phyloP scores from a whole-genome alignment of 2,888 invertebrate species.

The Allacma fusca region DNA sequence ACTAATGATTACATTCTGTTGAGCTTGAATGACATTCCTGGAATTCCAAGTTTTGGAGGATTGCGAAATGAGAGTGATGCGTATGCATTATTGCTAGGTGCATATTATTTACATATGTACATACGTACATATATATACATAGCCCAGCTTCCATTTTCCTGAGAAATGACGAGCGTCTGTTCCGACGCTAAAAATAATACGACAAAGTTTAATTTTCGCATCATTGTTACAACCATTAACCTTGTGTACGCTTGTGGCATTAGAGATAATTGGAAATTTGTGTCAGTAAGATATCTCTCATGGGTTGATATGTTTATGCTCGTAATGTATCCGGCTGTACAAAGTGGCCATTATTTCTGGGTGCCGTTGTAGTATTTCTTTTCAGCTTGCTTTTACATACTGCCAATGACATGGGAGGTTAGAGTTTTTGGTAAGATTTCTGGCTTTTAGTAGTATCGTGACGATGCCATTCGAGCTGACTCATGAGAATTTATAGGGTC shows the following conservation, averaged over 20 bases:
- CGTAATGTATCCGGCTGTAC: background rate
- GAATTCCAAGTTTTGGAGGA: too few species aligned
- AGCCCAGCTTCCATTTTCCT: too few species aligned
- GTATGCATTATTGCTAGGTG: too few species aligned
- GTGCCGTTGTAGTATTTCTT: background rate
- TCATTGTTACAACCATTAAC: too few species aligned
- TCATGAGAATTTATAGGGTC: slow-evolving; percentile 31
- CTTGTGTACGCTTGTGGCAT: background rate
- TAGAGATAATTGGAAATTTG: background rate
- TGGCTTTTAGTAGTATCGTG: slow-evolving; percentile 31
- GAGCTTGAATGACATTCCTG: too few species aligned
- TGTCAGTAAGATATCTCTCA: background rate
- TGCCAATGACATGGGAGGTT: slow-evolving; percentile 5
- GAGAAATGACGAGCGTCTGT: too few species aligned
- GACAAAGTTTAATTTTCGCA: too few species aligned
- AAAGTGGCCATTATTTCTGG: background rate
- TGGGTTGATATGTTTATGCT: slow-evolving; percentile 11
- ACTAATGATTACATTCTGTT: too few species aligned
- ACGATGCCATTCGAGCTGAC: slow-evolving; percentile 23
- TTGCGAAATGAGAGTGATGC: too few species aligned
- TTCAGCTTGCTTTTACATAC: background rate
- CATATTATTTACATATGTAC: too few species aligned
- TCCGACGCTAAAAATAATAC: too few species aligned
- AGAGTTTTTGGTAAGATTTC: slow-evolving; percentile 10
- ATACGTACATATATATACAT: too few species aligned